Base-by-base conservation (phyloP, 2,797 vertebrate genomes). In the Linurgus olivaceus region DNA sequence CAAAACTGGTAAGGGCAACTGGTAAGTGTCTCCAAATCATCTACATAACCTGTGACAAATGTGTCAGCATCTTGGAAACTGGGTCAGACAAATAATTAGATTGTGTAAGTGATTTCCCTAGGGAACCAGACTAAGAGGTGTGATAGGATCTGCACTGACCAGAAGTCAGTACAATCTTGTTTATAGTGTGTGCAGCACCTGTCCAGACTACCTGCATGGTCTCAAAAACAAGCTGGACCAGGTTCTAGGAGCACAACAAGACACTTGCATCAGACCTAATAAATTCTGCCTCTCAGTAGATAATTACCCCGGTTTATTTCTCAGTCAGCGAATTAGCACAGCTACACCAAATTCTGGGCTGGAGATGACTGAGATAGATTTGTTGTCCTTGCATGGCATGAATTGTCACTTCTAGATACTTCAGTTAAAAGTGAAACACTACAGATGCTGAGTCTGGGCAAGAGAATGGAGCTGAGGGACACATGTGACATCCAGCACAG, bases 21-120 rank as follows among this genome's bases (percentile, higher is more conserved):
- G 16, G 16, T 35, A 44, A 75, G 31, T 62, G 68, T 65, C 85
- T 84, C 42, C 3, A 19, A 72, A 94, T 65, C 58, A 65, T 44
- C 82, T 88, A 1, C 28, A 66, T 44, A 93, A 83, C 79, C 85
- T 86, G 90, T 65, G 89, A 94, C 87, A 88, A 94, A 74, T 29
- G 75, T 75, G 91, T 91, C 90, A 94, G 83, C 94, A 58, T 44
- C 78, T 58, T 88, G 79, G 82, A 93, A 96, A 96, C 73, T 95
- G 79, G 94, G 95, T 95, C 94, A 96, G 96, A 84, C 91, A 94
- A 93, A 90, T 77, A 95, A 50, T 37, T 57, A 63, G 75, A 62
- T 62, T 80, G 88, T 62, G 85, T 61, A 95, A 94, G 91, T 47
- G 90, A 65, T 68, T 96, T 95, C 91, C 94, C 96, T 72, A 58